Percentiles rank a stretch among this genome's conserved stretches.
These are phyloP conservation scores for Anguilla megastoma DNA, from an alignment of 2,797 vertebrate species.

Conservation along the genomic window DNA sequence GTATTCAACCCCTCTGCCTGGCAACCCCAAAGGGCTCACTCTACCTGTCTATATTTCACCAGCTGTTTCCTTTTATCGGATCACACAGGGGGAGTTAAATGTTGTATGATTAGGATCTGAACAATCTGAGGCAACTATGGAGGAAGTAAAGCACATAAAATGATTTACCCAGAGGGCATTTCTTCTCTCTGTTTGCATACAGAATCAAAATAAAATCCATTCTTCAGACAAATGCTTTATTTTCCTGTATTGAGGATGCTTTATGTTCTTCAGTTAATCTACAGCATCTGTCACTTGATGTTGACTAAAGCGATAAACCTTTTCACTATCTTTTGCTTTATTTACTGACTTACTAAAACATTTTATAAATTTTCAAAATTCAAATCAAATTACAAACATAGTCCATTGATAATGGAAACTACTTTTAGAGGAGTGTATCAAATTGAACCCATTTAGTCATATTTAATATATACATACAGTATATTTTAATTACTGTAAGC, in stretches of 20 bases:
- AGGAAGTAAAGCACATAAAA: constrained; percentile 51
- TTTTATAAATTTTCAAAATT: neutral
- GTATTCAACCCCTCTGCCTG: constrained; percentile 54
- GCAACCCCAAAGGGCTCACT: constrained; percentile 59
- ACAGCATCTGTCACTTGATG: neutral
- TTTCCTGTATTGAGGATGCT: constrained; percentile 46
- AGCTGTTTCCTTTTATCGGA: constrained; percentile 59
- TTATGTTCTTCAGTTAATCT: neutral
- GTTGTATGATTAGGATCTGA: constrained; percentile 69
- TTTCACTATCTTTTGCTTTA: neutral
- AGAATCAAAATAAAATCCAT: constrained; percentile 52
- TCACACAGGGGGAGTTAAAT: constrained; percentile 63
- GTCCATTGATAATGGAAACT: neutral
- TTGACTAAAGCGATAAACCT: neutral
- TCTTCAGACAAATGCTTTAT: constrained; percentile 37
- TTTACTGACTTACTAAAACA: neutral
- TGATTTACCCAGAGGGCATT: constrained; percentile 61
- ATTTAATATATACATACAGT: no score
- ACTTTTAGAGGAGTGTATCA: neutral
- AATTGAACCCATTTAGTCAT: neutral
- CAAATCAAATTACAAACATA: neutral
- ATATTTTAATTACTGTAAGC: neutral
- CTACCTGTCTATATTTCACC: constrained; percentile 58
- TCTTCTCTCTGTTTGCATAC: constrained; percentile 56
- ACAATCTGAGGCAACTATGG: constrained; percentile 53